phyloP scores from a whole-genome alignment of 2,113 vertebrate species.

The Formicarius rufipectus region DNA sequence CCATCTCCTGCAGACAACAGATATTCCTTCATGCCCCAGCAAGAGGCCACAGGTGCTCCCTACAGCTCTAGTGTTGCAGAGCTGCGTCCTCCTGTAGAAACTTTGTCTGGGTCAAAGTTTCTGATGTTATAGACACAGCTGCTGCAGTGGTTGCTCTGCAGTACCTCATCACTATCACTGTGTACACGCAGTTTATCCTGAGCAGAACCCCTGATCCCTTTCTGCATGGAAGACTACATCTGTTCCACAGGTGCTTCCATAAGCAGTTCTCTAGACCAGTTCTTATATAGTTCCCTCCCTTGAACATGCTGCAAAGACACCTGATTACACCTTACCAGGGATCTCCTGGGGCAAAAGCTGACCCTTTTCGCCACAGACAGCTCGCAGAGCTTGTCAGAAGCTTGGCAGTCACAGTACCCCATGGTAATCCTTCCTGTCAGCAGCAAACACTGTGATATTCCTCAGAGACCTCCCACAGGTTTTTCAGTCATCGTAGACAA shows the following conservation, averaged over 20 bases:
- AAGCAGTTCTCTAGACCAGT: neutral
- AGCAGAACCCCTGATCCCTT: neutral
- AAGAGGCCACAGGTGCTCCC: neutral
- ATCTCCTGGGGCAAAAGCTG: neutral
- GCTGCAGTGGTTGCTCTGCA: neutral
- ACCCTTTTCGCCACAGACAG: neutral
- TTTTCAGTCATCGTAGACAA: neutral
- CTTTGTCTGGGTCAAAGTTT: neutral
- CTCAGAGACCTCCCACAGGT: neutral
- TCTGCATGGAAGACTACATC: neutral
- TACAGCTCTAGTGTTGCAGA: neutral
- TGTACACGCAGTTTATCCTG: neutral
- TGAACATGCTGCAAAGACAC: neutral
- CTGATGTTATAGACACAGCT: neutral
- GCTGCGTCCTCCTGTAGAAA: neutral
- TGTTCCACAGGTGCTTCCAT: neutral
- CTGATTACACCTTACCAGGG: neutral
- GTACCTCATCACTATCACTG: too few species aligned
- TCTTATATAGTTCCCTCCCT: fast-evolving
- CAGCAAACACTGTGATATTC: neutral
- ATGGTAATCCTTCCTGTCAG: neutral
- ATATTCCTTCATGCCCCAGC: neutral
- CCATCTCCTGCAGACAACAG: neutral
- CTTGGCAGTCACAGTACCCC: neutral
- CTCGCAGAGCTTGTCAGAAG: neutral